Evolutionary conservation across 2,888 invertebrate species (phyloP).

Genomic region (Cryptus armator): DNA sequence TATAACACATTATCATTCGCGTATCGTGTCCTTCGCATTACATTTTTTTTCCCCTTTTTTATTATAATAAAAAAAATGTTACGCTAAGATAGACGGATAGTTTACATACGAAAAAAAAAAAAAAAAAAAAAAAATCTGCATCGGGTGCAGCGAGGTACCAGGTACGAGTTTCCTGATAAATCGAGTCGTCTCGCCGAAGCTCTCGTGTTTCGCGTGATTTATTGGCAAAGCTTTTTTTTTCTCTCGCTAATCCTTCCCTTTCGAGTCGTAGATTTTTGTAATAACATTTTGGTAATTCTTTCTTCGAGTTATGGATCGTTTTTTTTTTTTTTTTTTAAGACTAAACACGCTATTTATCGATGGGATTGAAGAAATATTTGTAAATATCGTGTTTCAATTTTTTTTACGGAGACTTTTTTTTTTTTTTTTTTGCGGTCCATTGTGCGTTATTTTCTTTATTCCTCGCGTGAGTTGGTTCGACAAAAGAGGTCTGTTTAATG

Average conservation of each 20-base stretch:
- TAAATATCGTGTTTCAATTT: constrained; percentile 12
- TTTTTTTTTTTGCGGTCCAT: background rate
- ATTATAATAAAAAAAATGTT: background rate
- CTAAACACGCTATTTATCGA: background rate
- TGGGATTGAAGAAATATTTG: background rate
- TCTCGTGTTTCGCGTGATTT: constrained; percentile 48
- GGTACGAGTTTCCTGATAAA: constrained; percentile 48
- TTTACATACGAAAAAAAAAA: constrained; percentile 3
- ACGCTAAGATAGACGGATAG: constrained; percentile 11
- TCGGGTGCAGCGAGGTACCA: constrained; percentile 56
- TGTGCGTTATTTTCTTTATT: background rate
- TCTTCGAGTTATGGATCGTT: background rate
- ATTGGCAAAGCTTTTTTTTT: constrained; percentile 20
- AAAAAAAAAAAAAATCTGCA: constrained; percentile 18
- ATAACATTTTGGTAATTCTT: background rate
- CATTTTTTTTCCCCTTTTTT: background rate
- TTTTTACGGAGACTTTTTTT: background rate
- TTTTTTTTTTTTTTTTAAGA: background rate
- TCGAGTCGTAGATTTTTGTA: background rate
- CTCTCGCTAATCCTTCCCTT: background rate
- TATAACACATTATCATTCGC: constrained; percentile 5
- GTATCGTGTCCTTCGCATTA: constrained; percentile 21
- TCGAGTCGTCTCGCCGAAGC: constrained; percentile 44
- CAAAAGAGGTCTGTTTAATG: constrained; percentile 58
- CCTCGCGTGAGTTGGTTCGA: constrained; percentile 40